These are phyloP conservation scores for Eptatretus burgeri DNA, from an alignment of 2,113 vertebrate species.

Conservation along the genomic window DNA sequence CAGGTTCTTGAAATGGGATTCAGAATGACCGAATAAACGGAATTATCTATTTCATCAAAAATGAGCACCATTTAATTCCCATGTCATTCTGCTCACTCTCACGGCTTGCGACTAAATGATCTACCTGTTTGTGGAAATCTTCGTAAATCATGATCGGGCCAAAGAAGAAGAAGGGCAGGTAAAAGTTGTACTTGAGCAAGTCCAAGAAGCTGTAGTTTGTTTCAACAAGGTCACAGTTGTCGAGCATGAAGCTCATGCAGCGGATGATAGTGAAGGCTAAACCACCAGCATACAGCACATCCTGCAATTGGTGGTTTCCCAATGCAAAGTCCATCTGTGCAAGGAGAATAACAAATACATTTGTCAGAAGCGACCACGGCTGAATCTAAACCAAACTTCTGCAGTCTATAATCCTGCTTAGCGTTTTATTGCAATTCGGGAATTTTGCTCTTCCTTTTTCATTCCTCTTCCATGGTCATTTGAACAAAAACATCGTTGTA, in stretches of 20 bases:
- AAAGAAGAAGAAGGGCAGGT: conserved; percentile 90
- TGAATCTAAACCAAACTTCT: neutral
- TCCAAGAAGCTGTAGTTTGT: conserved; percentile 50
- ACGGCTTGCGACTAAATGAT: conserved; percentile 1
- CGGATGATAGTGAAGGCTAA: conserved; percentile 58
- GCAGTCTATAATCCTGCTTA: neutral
- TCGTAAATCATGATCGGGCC: conserved; percentile 89
- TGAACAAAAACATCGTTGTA: too few species aligned
- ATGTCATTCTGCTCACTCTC: too few species aligned
- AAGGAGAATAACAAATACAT: conserved; percentile 12
- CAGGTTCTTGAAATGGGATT: too few species aligned
- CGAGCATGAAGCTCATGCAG: conserved; percentile 66
- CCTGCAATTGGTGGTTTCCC: conserved; percentile 47
- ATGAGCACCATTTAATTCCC: too few species aligned
- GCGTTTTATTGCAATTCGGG: neutral
- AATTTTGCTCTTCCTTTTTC: too few species aligned
- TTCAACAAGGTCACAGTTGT: conserved; percentile 34
- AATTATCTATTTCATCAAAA: too few species aligned
- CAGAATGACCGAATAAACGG: too few species aligned
- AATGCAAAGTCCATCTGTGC: conserved; percentile 35
- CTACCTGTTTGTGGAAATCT: conserved; percentile 46
- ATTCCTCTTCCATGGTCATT: too few species aligned
- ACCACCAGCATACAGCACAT: conserved; percentile 56
- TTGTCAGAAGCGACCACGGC: neutral
- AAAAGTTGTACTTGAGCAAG: conserved; percentile 93